phyloP scores from a whole-genome alignment of 2,113 vertebrate species.

The Circaetus gallicus region DNA sequence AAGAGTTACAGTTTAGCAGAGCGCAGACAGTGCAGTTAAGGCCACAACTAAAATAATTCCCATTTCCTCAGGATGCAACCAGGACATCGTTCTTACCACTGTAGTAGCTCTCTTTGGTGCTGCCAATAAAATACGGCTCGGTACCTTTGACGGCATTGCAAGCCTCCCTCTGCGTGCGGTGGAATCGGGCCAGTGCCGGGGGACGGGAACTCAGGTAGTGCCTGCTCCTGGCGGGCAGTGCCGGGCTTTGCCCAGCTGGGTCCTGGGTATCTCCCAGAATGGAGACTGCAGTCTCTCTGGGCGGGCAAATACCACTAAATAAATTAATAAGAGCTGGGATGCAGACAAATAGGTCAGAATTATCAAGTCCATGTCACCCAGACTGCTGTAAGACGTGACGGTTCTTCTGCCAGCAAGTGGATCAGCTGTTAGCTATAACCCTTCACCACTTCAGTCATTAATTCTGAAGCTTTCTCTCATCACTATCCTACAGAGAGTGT shows the following conservation, averaged over 20 bases:
- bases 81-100: neutral
- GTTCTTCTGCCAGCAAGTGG: neutral
- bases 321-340: neutral
- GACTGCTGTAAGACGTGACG: neutral
- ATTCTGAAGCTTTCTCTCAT: neutral
- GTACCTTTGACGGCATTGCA: accelerated
- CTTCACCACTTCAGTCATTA: neutral
- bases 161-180: accelerated
- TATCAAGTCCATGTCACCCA: neutral
- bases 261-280: neutral
- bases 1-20: neutral
- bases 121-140: neutral
- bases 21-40: neutral
- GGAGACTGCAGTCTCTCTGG: neutral
- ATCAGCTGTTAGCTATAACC: neutral
- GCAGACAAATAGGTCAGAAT: neutral
- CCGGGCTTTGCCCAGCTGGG: neutral
- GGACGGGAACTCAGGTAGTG: neutral
- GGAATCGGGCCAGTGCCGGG: accelerated
- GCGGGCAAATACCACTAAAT: neutral
- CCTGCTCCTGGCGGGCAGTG: neutral
- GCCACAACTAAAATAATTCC: neutral
- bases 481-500: neutral
- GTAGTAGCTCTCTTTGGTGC: neutral
- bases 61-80: neutral